These are phyloP conservation scores for Phalacrocorax pelagicus DNA, from an alignment of 2,113 vertebrate genomes.

Conservation along the genomic window DNA sequence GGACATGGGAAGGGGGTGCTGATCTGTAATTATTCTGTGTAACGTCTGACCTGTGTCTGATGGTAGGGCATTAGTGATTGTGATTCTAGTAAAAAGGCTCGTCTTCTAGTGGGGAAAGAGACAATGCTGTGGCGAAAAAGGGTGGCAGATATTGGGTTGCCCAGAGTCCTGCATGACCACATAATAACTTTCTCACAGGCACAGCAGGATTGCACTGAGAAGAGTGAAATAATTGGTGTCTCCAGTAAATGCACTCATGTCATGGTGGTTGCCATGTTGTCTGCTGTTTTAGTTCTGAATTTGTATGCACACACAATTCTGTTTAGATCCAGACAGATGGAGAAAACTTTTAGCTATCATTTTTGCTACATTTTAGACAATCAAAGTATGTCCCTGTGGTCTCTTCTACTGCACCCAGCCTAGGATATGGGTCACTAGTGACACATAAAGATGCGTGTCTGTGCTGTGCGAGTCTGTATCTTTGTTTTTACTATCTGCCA, in stretches of 20 bases:
- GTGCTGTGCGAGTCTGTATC: not conserved
- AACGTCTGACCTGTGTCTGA: not conserved
- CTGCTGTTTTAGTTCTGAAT: not conserved
- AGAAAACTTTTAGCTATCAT: slow-evolving; percentile 53
- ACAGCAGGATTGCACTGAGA: not conserved
- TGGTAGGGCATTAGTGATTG: not conserved
- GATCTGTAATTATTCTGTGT: not conserved
- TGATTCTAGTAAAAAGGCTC: not conserved
- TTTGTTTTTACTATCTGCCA: slow-evolving; percentile 30
- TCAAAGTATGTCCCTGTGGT: slow-evolving; percentile 15
- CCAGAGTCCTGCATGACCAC: not conserved
- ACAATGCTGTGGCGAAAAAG: not conserved
- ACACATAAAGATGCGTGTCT: not conserved
- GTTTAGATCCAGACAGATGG: slow-evolving; percentile 43
- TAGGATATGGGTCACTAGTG: slow-evolving; percentile 28
- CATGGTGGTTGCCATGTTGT: not conserved
- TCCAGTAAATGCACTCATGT: not conserved
- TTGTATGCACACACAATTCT: not conserved
- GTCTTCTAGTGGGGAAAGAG: not conserved
- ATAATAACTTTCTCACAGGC: not conserved
- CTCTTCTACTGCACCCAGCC: slow-evolving; percentile 4
- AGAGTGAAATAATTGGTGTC: not conserved
- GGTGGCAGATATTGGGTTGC: not conserved
- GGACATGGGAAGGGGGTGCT: not conserved
- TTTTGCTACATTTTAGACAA: slow-evolving; percentile 50